Conservation (phyloP, 2,113 vertebrate species). For the Phyllostomus discolor region DNA sequence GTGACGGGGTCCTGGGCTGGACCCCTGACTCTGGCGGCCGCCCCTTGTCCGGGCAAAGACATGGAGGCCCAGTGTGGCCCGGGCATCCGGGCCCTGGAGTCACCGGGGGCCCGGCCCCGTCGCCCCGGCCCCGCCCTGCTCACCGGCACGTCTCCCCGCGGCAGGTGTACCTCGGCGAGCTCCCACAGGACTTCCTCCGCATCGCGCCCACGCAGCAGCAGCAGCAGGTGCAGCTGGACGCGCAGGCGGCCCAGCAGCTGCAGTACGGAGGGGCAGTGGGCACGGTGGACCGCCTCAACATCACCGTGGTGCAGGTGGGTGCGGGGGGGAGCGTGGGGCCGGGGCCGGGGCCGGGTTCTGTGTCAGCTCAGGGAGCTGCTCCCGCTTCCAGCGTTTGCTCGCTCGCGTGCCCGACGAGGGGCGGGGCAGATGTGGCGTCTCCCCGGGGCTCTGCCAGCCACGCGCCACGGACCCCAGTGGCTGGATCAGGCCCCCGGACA, state of each 20-base stretch:
- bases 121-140: fast-evolving
- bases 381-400: not conserved
- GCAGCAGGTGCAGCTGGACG: conserved; percentile 95
- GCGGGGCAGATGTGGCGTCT: not conserved
- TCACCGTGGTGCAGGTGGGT: conserved; percentile 97
- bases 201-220: conserved; percentile 95
- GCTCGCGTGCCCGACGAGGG: not conserved
- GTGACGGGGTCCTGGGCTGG: too few relatives aligned
- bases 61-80: fast-evolving
- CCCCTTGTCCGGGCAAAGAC: fast-evolving
- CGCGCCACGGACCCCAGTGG: fast-evolving
- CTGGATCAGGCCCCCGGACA: fast-evolving
- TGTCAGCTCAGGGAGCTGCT: too few relatives aligned
- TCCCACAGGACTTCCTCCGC: conserved; percentile 96
- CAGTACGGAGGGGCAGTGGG: conserved; percentile 90
- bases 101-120: not conserved
- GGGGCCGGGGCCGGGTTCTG: too few relatives aligned
- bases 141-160: fast-evolving
- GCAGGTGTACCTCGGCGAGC: conserved; percentile 95
- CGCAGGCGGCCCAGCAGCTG: conserved; percentile 93
- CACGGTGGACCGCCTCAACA: conserved; percentile 92
- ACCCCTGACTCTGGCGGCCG: not conserved
- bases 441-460: not conserved
- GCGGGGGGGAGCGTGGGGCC: fast-evolving
- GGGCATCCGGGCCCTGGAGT: fast-evolving